These are phyloP conservation scores for Acrocephalus arundinaceus DNA, from an alignment of 2,113 vertebrate genomes.

Conservation along the genomic window DNA sequence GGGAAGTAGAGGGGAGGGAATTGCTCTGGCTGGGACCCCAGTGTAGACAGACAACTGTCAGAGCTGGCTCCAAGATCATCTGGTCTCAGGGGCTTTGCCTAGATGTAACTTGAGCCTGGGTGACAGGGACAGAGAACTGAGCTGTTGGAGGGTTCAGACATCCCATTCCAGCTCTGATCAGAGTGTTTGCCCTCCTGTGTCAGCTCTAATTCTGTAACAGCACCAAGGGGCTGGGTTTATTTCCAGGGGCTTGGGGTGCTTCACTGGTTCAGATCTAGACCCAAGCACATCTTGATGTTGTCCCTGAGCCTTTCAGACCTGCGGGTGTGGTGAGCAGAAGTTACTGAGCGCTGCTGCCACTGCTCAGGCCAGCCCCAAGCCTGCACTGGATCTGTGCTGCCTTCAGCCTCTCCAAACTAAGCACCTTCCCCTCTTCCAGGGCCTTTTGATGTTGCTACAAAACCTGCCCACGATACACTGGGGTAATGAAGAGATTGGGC, in stretches of 20 bases:
- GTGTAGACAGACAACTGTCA: fast-evolving
- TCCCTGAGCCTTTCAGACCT: neutral
- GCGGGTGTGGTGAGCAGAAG: fast-evolving
- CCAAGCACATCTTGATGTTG: neutral
- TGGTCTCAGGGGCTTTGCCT: neutral
- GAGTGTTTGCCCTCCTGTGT: neutral
- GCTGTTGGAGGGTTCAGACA: neutral
- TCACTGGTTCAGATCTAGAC: neutral
- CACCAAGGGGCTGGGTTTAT: neutral
- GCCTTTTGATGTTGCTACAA: slow-evolving; percentile 95
- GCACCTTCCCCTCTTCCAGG: slow-evolving; percentile 74
- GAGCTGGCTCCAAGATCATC: neutral
- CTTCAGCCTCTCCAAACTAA: neutral
- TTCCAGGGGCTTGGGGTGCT: neutral
- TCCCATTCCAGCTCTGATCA: neutral
- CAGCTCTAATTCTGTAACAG: neutral
- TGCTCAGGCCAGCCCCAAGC: fast-evolving
- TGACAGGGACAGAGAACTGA: neutral
- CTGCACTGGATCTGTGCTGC: neutral
- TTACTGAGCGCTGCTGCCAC: neutral
- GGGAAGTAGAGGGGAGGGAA: neutral
- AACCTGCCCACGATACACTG: slow-evolving; percentile 99
- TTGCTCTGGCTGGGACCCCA: neutral
- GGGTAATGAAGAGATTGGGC: slow-evolving; percentile 97
- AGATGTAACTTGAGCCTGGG: neutral